Evolutionary conservation across 2,797 vertebrate genomes (phyloP), one percentile per base, ranked within the genome.

Genomic region (Fistularia commersonii): DNA sequence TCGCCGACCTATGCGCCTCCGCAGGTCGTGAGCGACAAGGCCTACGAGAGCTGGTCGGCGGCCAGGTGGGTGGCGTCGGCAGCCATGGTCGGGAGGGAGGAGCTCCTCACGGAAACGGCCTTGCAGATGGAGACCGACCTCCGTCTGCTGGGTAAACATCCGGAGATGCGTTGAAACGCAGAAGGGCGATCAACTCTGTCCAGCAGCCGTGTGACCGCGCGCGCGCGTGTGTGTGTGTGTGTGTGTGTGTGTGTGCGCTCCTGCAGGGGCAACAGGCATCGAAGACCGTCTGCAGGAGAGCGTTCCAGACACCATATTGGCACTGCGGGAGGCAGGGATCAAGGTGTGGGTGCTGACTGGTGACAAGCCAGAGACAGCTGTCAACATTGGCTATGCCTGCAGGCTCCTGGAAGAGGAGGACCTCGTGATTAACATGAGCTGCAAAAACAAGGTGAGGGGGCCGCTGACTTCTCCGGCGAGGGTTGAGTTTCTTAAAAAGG

Each of bases 321-420:
- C 95, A 1, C 91, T 99, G 64, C 82, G 86, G 62, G 92, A 94
- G 66, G 94, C 95, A 40, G 95, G 95, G 34, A 94, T 98, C 63
- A 89, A 93, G 76, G 83, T 96, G 66, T 98, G 95, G 96, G 93
- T 98, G 69, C 71, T 99, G 81, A 99, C 97, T 3, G 96, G 95
- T 58, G 97, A 99, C 85, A 99, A 98, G 75, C 87, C 92, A 11
- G 96, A 98, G 88, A 99, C 96, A 48, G 96, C 97, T 0, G 79
- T 99, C 79, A 98, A 96, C 74, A 93, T 99, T 3, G 94, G 94
- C 13, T 92, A 98, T 71, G 90, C 97, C 72, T 98, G 95, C 83
- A 92, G 91, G 69, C 92, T 99, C 33, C 79, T 99, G 64, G 84
- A 93, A 54, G 89, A 94, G 41, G 89, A 79, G 1, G 95, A 97